Conservation (phyloP, 2,797 vertebrate genomes). For the Poeciliopsis infans region DNA sequence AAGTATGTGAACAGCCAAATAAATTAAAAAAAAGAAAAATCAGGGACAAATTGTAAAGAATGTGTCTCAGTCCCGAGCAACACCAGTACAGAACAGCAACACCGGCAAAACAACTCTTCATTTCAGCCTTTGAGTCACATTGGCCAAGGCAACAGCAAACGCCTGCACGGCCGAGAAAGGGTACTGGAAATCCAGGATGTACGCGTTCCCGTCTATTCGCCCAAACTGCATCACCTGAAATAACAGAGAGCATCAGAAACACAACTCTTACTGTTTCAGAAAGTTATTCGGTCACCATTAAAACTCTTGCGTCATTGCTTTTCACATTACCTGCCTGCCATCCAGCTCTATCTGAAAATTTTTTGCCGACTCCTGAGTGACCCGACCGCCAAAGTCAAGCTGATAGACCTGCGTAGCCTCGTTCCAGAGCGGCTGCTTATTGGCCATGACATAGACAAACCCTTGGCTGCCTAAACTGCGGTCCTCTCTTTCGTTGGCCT, state of each 20-base stretch:
- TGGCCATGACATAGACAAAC: constrained; percentile 98
- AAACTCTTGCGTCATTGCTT: neutral
- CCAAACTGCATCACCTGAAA: constrained; percentile 99
- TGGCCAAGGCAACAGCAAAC: constrained; percentile 98
- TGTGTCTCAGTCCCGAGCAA: constrained; percentile 8
- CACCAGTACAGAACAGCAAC: constrained; percentile 70
- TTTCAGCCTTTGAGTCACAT: constrained; percentile 98
- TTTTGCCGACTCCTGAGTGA: constrained; percentile 98
- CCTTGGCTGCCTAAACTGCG: constrained; percentile 96
- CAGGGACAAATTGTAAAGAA: constrained; percentile 4
- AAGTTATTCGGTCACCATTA: neutral
- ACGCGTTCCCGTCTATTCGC: constrained; percentile 96
- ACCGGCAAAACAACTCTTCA: constrained; percentile 69
- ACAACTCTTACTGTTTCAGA: neutral
- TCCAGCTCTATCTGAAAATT: constrained; percentile 99
- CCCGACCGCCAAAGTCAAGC: constrained; percentile 96
- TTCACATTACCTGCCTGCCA: constrained; percentile 89
- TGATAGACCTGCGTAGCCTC: constrained; percentile 99
- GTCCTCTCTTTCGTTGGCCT: constrained; percentile 94
- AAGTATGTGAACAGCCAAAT: constrained; percentile 25
- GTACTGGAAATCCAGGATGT: constrained; percentile 99
- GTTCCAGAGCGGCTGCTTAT: constrained; percentile 98
- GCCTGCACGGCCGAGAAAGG: constrained; percentile 99
- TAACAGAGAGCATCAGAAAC: constrained; percentile 54
- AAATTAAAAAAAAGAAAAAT: neutral